Base-by-base conservation (phyloP, 2,797 vertebrate species). In the Hemibagrus guttatus region DNA sequence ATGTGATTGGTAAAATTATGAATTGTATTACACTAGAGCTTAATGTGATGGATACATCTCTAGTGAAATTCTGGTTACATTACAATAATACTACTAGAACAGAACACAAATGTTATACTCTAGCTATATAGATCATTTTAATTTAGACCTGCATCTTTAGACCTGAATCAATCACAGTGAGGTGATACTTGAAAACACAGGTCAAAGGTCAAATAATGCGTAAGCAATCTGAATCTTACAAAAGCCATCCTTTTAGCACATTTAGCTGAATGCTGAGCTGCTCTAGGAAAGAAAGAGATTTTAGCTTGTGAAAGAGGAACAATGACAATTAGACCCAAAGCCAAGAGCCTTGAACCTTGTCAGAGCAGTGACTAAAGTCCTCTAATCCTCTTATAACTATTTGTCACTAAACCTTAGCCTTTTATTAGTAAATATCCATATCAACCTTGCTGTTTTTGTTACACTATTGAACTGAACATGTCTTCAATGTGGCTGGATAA, bases 401-500 rank as follows among this genome's bases (percentile, higher is more conserved):
- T 88, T 90, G 86, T 86, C 84, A 90, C 89, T 92, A 87, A 88
- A 92, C 90, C 90, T 54, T 88, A 86, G 84, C 89, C 92, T 93
- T 94, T 95, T 95, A 93, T 94, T 95, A 93, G 94, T 96, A 96
- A 95, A 95, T 94, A 95, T 91, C 93, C 93, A 88, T 93, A 92
- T 95, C 95, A 94, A 92, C 91, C 93, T 93, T 93, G 92, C 94
- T 94, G 92, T 69, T 91, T 91, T 88, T 83, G 88, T 95, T 90
- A 91, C 93, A 93, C 93, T 92, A 93, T 89, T 92, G 91, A 90
- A 91, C 93, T 92, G 93, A 94, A 94, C 91, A 92, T 92, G 91
- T 93, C 90, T 91, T 92, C 92, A 93, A 86, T 93, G 89, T 89
- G 91, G 92, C 88, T 86, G 91, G 68, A 88, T 87, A 88, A 93